Percentiles rank a stretch among this genome's conserved stretches.
Conservation (phyloP, 35 echinoderm and acorn worm species). For the Nesometra sesokonis region DNA sequence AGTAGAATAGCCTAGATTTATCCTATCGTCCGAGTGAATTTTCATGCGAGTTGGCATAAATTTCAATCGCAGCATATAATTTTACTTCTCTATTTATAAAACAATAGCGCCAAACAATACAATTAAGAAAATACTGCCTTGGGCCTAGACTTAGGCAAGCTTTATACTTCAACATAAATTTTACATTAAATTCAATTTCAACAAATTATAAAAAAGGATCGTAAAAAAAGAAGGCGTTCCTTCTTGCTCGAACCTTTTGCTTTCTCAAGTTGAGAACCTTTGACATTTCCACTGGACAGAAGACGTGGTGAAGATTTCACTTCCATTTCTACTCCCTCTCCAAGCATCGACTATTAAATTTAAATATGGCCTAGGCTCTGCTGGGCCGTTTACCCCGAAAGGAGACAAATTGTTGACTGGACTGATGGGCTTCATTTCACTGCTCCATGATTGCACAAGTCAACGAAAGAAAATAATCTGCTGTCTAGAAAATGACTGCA, state of each 20-base stretch:
- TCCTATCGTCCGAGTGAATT: too few species aligned
- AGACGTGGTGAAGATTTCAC: neutral
- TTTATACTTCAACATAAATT: too few species aligned
- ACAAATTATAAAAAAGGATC: too few species aligned
- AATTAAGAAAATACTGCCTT: too few species aligned
- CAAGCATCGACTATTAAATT: neutral
- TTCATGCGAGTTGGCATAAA: too few species aligned
- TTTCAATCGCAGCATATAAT: too few species aligned
- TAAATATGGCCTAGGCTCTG: neutral
- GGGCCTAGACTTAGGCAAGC: too few species aligned
- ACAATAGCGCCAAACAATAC: too few species aligned
- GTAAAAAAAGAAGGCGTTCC: neutral
- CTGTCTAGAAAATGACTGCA: conserved; percentile 21
- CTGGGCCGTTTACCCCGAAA: conserved; percentile 37
- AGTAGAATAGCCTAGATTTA: too few species aligned
- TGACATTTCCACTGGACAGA: neutral
- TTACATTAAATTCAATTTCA: too few species aligned
- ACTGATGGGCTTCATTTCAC: conserved; percentile 44
- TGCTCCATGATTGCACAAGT: conserved; percentile 45
- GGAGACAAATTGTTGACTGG: conserved; percentile 33
- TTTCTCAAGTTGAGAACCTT: neutral
- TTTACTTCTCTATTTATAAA: too few species aligned
- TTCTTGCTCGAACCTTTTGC: neutral
- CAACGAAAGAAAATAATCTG: conserved; percentile 49
- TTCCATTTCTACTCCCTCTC: conserved; percentile 15